Evolutionary conservation across 2,113 vertebrate genomes (phyloP).

Genomic region (Stictonetta naevosa): DNA sequence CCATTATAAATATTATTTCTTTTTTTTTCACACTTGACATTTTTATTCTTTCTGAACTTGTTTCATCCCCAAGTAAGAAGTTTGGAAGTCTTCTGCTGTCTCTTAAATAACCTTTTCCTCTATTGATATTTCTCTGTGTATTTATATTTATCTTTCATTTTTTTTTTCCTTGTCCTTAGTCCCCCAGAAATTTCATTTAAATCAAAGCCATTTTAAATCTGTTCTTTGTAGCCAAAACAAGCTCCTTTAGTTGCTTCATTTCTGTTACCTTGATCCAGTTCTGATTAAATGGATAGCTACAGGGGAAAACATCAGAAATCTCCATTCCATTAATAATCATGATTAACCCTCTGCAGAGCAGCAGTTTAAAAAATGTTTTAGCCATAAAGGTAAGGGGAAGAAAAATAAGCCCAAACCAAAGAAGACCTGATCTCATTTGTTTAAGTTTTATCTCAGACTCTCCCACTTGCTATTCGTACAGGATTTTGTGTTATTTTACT

Average conservation of each 20-base stretch:
- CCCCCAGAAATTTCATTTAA: background rate
- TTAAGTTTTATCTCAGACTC: background rate
- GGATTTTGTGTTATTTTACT: background rate
- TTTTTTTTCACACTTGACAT: background rate
- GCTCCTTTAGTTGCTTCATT: slow-evolving; percentile 5
- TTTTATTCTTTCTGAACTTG: background rate
- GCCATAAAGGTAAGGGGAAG: background rate
- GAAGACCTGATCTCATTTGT: background rate
- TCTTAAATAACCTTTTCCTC: background rate
- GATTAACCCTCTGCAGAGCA: background rate
- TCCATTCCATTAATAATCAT: background rate
- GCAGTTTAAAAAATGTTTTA: background rate
- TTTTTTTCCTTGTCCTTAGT: background rate
- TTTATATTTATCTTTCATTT: background rate
- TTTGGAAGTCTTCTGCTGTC: background rate
- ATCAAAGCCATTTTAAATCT: slow-evolving; percentile 11
- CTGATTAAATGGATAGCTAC: slow-evolving; percentile 12
- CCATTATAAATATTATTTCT: background rate
- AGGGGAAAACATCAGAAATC: background rate
- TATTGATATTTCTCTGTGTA: background rate
- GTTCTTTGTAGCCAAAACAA: background rate
- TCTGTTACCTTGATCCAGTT: background rate
- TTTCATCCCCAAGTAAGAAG: background rate
- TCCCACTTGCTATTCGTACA: background rate
- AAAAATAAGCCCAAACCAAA: background rate